These are phyloP conservation scores for Hippolais icterina DNA, from an alignment of 2,113 vertebrate species.

Conservation along the genomic window DNA sequence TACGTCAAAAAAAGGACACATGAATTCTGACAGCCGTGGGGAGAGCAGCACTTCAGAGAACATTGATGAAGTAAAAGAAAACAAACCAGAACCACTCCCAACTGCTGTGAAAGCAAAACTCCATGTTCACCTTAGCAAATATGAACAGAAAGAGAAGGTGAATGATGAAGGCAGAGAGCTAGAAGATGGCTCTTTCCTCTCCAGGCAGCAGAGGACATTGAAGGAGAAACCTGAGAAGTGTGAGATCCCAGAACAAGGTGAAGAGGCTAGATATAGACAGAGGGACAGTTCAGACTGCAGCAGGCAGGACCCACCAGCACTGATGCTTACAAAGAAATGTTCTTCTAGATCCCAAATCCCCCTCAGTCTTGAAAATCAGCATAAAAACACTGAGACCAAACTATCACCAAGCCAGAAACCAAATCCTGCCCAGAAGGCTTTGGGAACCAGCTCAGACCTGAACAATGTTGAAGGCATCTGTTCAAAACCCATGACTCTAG, in stretches of 20 bases:
- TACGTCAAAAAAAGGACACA: background rate
- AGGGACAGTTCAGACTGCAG: background rate
- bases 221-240: constrained; percentile 37
- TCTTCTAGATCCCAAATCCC: constrained; percentile 60
- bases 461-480: background rate
- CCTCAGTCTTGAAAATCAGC: constrained; percentile 66
- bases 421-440: background rate
- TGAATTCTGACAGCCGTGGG: constrained; percentile 9
- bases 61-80: background rate
- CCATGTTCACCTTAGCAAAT: background rate
- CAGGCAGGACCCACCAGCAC: background rate
- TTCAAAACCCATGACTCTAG: background rate
- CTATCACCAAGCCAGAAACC: background rate
- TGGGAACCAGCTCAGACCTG: background rate
- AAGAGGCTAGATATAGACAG: background rate
- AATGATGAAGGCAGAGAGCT: background rate
- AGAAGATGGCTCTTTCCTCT: background rate
- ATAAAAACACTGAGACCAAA: constrained; percentile 52
- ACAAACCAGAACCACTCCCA: background rate
- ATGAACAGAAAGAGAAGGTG: background rate
- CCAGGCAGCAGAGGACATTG: constrained; percentile 3
- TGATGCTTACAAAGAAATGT: constrained; percentile 1
- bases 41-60: constrained; percentile 15
- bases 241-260: constrained; percentile 9
- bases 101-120: background rate